Evolutionary conservation across 1,140 invertebrate species (phyloP), one percentile per base, ranked within the genome.

Genomic region (Scaptodrosophila lebanonensis): DNA sequence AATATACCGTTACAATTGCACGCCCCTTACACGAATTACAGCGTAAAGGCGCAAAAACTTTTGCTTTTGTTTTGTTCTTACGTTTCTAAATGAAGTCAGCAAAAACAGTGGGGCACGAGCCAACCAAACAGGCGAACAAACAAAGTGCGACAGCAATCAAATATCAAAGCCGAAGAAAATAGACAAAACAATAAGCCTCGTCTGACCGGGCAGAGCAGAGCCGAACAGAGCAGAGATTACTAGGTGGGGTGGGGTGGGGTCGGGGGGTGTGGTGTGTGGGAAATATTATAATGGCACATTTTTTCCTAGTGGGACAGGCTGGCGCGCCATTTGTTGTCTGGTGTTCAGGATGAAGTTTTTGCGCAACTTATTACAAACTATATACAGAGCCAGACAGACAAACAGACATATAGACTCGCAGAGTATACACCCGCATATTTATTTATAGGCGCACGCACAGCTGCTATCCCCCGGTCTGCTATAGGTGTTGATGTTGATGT

Each of bases 1-100:
- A 82, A 79, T 82, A 79, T 79, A 79, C 73, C 60, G 75, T 48
- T 79, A 82, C 73, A 73, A 79, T 79, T 79, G 73, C 75, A 82
- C 73, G 82, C 73, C 82, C 73, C 73, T 75, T 75, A 79, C 82
- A 79, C 73, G 73, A 79, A 79, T 79, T 79, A 79, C 73, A 69
- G 75, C 75, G 73, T 82, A 79, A 79, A 79, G 69, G 68, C 73
- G 68, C 63, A 73, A 79, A 72, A 66, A 72, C 54, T 18, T 12
- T 32, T 13, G 33, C 11, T 20, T 42, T 49, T 40, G 48, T 57
- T 33, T 15, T 66, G 44, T 50, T n/a, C n/a, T n/a, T n/a, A n/a
- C n/a, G n/a, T n/a, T 65, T 59, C 44, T 45, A 69, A 65, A 63
- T 61, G 71, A 76, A 75, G 70, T 69, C 70, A 60, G 50, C 35